phyloP scores from a whole-genome alignment of 2,888 invertebrate genomes.

The Tenthredo scrophulariae region DNA sequence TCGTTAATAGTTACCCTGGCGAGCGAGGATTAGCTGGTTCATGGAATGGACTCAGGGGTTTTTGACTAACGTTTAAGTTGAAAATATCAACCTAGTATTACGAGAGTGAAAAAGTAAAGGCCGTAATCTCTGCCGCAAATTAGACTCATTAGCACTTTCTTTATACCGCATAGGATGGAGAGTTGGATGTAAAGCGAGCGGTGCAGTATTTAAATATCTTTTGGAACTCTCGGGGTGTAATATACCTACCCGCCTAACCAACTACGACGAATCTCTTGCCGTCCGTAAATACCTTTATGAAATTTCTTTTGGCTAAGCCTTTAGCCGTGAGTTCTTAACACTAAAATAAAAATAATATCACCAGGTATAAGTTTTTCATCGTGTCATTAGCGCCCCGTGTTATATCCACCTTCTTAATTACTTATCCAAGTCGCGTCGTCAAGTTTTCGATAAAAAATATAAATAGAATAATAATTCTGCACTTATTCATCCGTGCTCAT shows the following conservation, averaged over 20 bases:
- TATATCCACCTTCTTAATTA: background rate
- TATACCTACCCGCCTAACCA: background rate
- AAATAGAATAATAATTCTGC: background rate
- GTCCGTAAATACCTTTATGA: background rate
- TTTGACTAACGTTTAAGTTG: background rate
- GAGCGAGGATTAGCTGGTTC: background rate
- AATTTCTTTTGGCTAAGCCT: constrained; percentile 10
- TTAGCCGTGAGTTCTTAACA: background rate
- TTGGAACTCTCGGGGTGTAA: background rate
- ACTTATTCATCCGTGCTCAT: too few relatives aligned
- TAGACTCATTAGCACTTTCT: constrained; percentile 49
- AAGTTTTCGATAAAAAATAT: background rate
- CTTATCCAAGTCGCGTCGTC: background rate
- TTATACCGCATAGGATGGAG: background rate
- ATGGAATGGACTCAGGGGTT: background rate
- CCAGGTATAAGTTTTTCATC: background rate
- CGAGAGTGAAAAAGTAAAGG: background rate
- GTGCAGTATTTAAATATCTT: constrained; percentile 28
- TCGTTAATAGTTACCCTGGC: background rate
- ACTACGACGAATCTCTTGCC: background rate
- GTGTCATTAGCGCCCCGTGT: constrained; percentile 21
- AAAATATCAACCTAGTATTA: background rate
- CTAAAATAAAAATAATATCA: constrained; percentile 5
- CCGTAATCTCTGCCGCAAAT: constrained; percentile 44
- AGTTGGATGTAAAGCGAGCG: background rate